phyloP scores from a whole-genome alignment of 2,113 vertebrate species.

The Neotoma lepida region DNA sequence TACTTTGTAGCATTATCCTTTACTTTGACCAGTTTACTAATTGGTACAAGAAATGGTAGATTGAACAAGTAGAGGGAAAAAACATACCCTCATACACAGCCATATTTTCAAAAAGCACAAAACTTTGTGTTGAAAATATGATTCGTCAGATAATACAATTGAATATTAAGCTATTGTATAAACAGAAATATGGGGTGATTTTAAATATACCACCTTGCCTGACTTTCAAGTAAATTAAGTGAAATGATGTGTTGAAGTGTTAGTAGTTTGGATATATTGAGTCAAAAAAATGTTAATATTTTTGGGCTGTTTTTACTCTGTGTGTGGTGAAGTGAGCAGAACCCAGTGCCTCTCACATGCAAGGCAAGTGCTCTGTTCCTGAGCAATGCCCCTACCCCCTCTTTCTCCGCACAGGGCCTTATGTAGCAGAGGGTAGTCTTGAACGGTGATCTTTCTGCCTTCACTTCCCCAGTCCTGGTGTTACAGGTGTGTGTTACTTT shows the following conservation, averaged over 20 bases:
- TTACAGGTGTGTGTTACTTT: background rate
- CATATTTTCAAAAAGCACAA: background rate
- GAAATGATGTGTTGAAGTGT: background rate
- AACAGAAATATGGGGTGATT: background rate
- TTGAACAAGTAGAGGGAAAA: background rate
- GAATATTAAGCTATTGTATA: background rate
- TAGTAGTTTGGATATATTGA: slow-evolving; percentile 3
- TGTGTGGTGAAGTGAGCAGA: background rate
- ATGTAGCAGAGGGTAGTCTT: background rate
- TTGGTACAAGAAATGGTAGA: background rate
- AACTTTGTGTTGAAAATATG: background rate
- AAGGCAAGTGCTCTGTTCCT: background rate
- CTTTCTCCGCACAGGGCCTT: background rate
- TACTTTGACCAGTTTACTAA: background rate
- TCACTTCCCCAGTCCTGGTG: background rate
- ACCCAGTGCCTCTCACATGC: background rate
- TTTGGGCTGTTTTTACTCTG: background rate
- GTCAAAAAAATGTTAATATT: background rate
- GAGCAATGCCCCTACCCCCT: background rate
- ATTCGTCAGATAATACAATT: too few species aligned
- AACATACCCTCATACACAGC: background rate
- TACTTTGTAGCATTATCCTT: background rate
- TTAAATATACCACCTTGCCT: background rate
- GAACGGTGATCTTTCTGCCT: background rate
- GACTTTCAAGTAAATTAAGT: background rate